A percentile compares a stretch with the other conserved stretches of the same genome.
phyloP scores from a whole-genome alignment of 2,797 vertebrate genomes.

The Cossypha caffra region DNA sequence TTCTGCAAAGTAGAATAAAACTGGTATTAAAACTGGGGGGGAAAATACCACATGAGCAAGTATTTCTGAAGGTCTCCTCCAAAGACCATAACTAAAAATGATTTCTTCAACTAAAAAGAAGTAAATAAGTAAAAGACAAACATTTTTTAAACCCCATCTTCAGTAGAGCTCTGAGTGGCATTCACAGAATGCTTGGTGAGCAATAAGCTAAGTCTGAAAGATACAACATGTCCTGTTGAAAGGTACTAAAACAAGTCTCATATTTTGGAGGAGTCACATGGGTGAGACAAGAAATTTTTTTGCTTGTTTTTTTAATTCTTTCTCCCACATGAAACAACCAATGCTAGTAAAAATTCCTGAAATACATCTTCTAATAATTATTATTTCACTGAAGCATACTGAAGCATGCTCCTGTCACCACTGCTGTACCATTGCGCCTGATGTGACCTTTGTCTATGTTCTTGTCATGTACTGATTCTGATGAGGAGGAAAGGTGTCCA shows the following conservation, averaged over 20 bases:
- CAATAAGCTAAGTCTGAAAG: not conserved
- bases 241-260: not conserved
- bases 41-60: not conserved
- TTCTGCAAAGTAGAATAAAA: not conserved
- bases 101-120: not conserved
- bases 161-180: not conserved
- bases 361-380: not conserved
- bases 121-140: not conserved
- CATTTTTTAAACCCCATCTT: not conserved
- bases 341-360: not conserved
- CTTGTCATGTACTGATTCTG: not conserved
- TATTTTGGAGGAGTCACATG: not conserved
- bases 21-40: not conserved
- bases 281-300: not conserved
- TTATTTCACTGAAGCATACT: not conserved
- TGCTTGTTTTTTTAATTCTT: not conserved
- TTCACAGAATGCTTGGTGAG: not conserved
- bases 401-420: not conserved
- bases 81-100: not conserved
- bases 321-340: not conserved
- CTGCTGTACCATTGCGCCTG: rapidly evolving
- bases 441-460: not conserved
- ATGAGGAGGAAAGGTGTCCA: not conserved
- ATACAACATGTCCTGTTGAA: not conserved
- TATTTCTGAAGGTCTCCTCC: not conserved